Percentiles rank a stretch among this genome's conserved stretches.
These are phyloP conservation scores for Phyllopteryx taeniolatus DNA, from an alignment of 2,113 vertebrate genomes.

Conservation along the genomic window DNA sequence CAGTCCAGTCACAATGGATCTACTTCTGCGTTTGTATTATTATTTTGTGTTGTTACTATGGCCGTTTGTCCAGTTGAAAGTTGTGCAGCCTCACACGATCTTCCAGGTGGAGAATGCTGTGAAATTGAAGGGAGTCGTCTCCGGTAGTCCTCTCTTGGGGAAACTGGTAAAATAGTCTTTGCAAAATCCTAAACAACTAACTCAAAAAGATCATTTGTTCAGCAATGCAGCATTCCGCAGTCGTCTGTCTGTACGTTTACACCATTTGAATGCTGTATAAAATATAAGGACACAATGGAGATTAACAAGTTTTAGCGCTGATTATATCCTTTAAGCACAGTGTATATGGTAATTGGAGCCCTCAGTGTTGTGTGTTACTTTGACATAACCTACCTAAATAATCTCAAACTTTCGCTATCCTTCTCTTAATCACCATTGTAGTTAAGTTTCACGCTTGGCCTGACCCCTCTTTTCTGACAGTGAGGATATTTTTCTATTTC, in stretches of 20 bases:
- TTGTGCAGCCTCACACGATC: no score
- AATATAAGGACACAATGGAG: background rate
- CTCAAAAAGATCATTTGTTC: no score
- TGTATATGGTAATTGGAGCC: background rate
- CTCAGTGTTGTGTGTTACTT: background rate
- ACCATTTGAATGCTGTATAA: background rate
- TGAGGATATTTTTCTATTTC: constrained; percentile 69
- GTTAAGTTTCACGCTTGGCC: constrained; percentile 78
- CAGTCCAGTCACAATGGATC: no score
- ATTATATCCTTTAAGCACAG: background rate
- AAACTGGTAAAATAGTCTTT: no score
- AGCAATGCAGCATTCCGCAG: background rate
- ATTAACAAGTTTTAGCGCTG: background rate
- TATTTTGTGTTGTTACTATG: no score
- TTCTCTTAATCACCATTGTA: constrained; percentile 82
- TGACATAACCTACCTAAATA: background rate
- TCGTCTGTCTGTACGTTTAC: no score
- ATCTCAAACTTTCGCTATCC: constrained; percentile 54
- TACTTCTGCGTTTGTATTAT: background rate
- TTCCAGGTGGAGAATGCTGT: no score
- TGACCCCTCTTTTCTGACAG: constrained; percentile 79
- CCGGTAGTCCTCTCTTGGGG: no score
- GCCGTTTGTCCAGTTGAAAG: no score
- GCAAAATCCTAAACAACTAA: no score
- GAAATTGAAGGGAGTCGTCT: no score